Conservation (phyloP, 1,140 invertebrate species). For the Hypothenemus hampei region DNA sequence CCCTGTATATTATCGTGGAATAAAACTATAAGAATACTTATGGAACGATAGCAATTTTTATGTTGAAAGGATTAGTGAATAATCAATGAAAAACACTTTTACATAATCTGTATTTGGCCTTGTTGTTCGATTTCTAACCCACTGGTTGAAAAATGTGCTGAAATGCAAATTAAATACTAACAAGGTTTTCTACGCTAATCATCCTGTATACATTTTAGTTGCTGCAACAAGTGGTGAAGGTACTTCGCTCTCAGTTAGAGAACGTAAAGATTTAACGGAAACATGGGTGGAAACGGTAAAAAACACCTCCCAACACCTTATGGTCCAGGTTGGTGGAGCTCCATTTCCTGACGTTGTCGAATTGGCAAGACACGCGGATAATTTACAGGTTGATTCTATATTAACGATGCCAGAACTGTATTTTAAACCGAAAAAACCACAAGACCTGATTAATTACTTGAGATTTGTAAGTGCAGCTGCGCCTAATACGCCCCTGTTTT, state of each 20-base stretch:
- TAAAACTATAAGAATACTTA: no score
- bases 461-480: slow-evolving; percentile 62
- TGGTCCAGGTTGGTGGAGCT: slow-evolving; percentile 74
- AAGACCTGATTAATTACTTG: slow-evolving; percentile 66
- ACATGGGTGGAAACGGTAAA: slow-evolving; percentile 59
- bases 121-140: no score
- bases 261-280: slow-evolving; percentile 65
- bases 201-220: slow-evolving; percentile 49
- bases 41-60: no score
- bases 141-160: no score
- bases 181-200: no score
- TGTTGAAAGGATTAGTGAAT: no score
- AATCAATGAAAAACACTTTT: no score
- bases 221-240: slow-evolving; percentile 78
- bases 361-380: slow-evolving; percentile 68
- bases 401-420: slow-evolving; percentile 74
- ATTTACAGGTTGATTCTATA: slow-evolving; percentile 62
- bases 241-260: slow-evolving; percentile 61
- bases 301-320: slow-evolving; percentile 57
- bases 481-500: slow-evolving; percentile 72
- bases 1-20: no score
- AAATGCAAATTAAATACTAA: no score
- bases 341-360: slow-evolving; percentile 65
- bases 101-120: no score
- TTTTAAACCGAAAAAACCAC: slow-evolving; percentile 60